Base-by-base conservation (phyloP, 2,888 invertebrate species). In the Vannuccia rotundouncinata region DNA sequence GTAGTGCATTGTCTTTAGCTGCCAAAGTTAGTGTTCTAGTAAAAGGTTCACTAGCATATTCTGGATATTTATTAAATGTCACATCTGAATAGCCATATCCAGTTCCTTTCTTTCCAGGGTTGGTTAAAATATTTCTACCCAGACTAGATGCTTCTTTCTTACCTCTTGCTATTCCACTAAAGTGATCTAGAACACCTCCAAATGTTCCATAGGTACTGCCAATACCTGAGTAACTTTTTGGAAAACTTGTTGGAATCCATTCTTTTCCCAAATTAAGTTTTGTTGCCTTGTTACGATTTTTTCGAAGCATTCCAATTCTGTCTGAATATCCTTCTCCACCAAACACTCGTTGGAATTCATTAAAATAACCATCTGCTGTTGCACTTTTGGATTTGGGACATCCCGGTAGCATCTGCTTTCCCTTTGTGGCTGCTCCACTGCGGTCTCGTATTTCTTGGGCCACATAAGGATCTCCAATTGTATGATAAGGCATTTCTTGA, bases 31-130 rank as follows among this genome's bases (percentile, higher is more conserved):
- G 2, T 27, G 22, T 10, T n/a, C 29, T 5, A 13, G 73, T 73
- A 22, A 5, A 73, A 5, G 22, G 27, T 73, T 73, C 10, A 73
- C 29, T n/a, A 22, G 29, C 22, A 28, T 73, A 28, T 66, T 66
- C 78, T 2, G 78, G 78, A 78, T 78, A 78, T 2, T 45, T 28
- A 66, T 66, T 66, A n/a, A 78, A 29, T 28, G 59, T 29, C 1
- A 78, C 66, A 76, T 78, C 66, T 22, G 27, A 28, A 29, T 78
- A 88, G 86, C 88, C 88, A 85, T 84, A 88, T 73, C 88, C 88
- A 76, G 87, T 88, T 80, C 88, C 88, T 83, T 83, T 84, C 82
- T 87, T 88, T 13, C 86, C 84, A 31, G 88, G 88, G 81, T 87
- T 88, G 59, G 87, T 87, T 45, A 85, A 82, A 28, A 88, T 83